These are phyloP conservation scores for Oscheius onirici DNA, from an alignment of 2,888 invertebrate species.

Conservation along the genomic window DNA sequence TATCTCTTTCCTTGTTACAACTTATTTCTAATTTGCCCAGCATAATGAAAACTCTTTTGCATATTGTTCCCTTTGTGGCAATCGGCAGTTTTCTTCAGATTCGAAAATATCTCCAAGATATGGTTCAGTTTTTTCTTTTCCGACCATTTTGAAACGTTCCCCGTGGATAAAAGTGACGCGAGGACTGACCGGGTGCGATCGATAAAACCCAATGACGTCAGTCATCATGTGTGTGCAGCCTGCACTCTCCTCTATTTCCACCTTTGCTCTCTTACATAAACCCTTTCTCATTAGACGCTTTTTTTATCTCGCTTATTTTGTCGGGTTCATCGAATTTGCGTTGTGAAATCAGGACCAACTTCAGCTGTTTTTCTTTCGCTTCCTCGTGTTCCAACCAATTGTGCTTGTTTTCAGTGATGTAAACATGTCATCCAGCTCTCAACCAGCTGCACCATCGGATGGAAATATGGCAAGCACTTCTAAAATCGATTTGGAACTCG, in stretches of 20 bases:
- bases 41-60: no score
- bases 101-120: no score
- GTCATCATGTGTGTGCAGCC: slow-evolving; percentile 23
- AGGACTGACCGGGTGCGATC: not conserved
- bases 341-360: not conserved
- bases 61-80: no score
- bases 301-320: not conserved
- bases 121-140: no score
- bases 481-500: slow-evolving; percentile 11
- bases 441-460: not conserved
- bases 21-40: no score
- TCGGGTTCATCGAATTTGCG: not conserved
- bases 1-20: no score
- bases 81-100: no score
- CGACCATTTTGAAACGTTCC: no score
- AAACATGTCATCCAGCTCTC: slow-evolving; percentile 3
- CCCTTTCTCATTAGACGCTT: not conserved
- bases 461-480: slow-evolving; percentile 7
- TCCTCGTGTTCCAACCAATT: not conserved
- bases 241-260: slow-evolving; percentile 2
- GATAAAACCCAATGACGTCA: slow-evolving; percentile 22
- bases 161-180: no score
- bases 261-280: not conserved
- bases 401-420: slow-evolving; percentile 6
- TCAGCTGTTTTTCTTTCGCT: no score